phyloP scores from a whole-genome alignment of 2,113 vertebrate species.

The Tricholaema leucomelas region DNA sequence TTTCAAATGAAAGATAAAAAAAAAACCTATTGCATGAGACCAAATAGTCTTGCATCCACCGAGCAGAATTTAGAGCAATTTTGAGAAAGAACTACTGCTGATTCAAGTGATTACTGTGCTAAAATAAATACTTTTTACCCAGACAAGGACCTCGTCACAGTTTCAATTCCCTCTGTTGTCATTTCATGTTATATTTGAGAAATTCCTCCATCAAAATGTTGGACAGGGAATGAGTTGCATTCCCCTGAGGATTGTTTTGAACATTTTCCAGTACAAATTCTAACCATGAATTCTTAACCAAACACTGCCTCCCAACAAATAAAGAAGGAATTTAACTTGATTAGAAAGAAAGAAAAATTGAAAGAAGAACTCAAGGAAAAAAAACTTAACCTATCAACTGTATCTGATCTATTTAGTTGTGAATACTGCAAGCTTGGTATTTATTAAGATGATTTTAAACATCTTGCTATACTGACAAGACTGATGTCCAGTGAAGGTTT shows the following conservation, averaged over 20 bases:
- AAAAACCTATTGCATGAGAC: constrained; percentile 44
- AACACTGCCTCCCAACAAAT: background rate
- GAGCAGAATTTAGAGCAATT: constrained; percentile 56
- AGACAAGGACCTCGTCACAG: constrained; percentile 54
- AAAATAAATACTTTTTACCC: constrained; percentile 60
- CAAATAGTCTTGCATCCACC: constrained; percentile 53
- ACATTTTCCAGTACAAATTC: constrained; percentile 67
- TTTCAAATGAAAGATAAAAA: constrained; percentile 67
- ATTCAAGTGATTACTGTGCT: constrained; percentile 60
- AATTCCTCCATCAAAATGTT: constrained; percentile 82
- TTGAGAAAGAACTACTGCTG: constrained; percentile 60
- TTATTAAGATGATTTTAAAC: background rate
- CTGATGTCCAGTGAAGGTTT: background rate
- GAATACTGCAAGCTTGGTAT: background rate
- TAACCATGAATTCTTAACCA: constrained; percentile 64
- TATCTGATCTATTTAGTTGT: background rate
- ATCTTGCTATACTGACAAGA: background rate
- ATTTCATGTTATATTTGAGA: constrained; percentile 79
- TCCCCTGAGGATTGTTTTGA: constrained; percentile 65
- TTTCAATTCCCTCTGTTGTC: constrained; percentile 66
- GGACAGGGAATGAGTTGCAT: constrained; percentile 65
- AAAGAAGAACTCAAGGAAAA: background rate
- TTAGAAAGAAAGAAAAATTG: constrained; percentile 14
- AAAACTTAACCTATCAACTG: background rate
- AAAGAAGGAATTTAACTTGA: constrained; percentile 14